Evolutionary conservation across 2,888 invertebrate species (phyloP).

Genomic region (Neoaliturus tenellus): DNA sequence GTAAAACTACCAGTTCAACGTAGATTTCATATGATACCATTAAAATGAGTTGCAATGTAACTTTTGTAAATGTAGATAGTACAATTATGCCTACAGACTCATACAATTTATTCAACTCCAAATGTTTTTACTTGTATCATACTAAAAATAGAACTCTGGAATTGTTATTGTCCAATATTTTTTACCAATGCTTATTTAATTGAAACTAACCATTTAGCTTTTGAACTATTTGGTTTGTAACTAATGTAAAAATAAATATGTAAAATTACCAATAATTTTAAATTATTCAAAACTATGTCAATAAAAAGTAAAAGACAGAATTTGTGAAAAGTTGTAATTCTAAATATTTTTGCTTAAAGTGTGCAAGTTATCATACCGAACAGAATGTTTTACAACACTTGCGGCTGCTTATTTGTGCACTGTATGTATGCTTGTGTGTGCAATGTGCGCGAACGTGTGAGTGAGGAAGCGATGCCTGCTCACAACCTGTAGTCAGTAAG

Average conservation of each 20-base stretch:
- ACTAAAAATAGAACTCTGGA: background rate
- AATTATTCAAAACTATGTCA: conserved; percentile 5
- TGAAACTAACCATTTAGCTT: background rate
- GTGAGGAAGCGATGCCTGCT: conserved; percentile 53
- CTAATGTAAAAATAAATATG: conserved; percentile 31
- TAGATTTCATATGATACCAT: background rate
- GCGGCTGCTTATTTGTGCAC: conserved; percentile 36
- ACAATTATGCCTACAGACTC: background rate
- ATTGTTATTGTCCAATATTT: background rate
- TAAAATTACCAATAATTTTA: background rate
- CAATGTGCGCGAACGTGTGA: background rate
- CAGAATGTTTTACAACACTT: background rate
- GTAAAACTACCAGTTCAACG: background rate
- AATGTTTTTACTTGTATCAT: background rate
- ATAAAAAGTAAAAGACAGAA: conserved; percentile 44
- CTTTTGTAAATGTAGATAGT: background rate
- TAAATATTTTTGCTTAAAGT: conserved; percentile 50
- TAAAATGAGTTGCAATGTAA: background rate
- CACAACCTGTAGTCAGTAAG: conserved; percentile 45
- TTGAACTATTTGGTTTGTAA: background rate
- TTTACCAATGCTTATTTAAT: background rate
- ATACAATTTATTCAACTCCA: background rate
- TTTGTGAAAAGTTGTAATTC: conserved; percentile 41
- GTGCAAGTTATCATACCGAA: background rate
- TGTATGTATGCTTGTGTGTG: conserved; percentile 38